Evolutionary conservation across 1,140 invertebrate species (phyloP).

Genomic region (Aphelenchoides besseyi): DNA sequence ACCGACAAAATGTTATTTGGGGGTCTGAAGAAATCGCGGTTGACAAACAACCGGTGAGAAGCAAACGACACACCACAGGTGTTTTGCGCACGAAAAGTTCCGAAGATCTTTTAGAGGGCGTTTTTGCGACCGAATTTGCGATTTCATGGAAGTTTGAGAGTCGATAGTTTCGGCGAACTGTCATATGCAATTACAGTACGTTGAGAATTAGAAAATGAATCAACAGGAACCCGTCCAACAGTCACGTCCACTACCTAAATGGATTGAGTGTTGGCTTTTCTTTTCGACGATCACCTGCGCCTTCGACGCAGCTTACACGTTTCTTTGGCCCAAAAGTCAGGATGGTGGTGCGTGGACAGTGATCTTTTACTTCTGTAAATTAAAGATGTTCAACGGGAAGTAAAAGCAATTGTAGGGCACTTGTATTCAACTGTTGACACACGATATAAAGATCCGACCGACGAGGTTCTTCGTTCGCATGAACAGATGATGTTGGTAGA

Average conservation of each 20-base stretch:
- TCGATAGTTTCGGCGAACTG: not conserved
- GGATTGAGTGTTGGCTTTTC: not conserved
- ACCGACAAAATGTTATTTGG: too few species aligned
- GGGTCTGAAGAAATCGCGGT: too few species aligned
- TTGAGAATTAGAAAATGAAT: not conserved
- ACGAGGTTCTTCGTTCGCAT: not conserved
- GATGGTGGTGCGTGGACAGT: not conserved
- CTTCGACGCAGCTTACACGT: not conserved
- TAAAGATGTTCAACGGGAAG: not conserved
- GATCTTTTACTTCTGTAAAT: not conserved
- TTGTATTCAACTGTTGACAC: not conserved
- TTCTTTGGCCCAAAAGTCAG: not conserved
- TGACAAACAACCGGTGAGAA: too few species aligned
- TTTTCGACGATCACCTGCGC: not conserved
- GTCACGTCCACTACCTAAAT: not conserved
- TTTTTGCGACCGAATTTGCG: not conserved
- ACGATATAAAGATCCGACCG: not conserved
- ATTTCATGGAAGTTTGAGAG: not conserved
- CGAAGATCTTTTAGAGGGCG: too few species aligned
- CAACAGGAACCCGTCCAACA: not conserved
- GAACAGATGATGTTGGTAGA: not conserved
- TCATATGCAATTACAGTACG: not conserved
- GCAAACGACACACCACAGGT: too few species aligned
- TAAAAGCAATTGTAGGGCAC: not conserved
- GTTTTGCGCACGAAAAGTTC: too few species aligned